Conservation (phyloP, 1,140 invertebrate species). For the Eurosta solidaginis region DNA sequence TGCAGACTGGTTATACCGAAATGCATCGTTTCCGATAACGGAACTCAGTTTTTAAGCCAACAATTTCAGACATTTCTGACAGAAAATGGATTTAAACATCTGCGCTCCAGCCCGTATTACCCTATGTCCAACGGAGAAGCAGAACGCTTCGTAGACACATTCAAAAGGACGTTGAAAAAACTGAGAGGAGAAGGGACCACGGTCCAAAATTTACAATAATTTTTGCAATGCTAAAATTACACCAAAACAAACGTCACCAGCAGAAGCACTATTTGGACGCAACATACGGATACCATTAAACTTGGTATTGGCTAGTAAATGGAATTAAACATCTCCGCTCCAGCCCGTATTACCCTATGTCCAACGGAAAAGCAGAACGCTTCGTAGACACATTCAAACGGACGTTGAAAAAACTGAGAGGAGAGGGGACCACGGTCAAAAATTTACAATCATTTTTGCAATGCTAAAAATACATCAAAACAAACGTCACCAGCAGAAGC, state of each 20-base stretch:
- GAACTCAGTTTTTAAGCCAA: slow-evolving; percentile 25
- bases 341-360: slow-evolving; percentile 38
- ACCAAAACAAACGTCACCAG: too few relatives aligned
- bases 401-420: slow-evolving; percentile 4
- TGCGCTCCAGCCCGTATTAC: slow-evolving; percentile 35
- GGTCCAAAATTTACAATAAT: not conserved
- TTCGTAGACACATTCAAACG: slow-evolving; percentile 36
- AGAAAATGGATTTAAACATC: slow-evolving; percentile 38
- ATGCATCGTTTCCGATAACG: too few relatives aligned
- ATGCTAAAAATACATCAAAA: too few relatives aligned
- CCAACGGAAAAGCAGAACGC: slow-evolving; percentile 49
- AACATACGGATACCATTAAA: too few relatives aligned
- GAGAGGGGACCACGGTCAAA: slow-evolving; percentile 19
- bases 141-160: slow-evolving; percentile 41
- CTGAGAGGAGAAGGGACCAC: slow-evolving; percentile 22
- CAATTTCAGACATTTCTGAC: slow-evolving; percentile 36
- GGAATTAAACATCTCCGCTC: slow-evolving; percentile 39
- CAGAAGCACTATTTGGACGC: too few relatives aligned
- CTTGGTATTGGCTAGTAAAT: too few relatives aligned
- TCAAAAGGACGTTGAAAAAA: slow-evolving; percentile 29
- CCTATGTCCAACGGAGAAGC: slow-evolving; percentile 47
- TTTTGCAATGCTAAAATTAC: slow-evolving; percentile 29
- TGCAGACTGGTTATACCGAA: slow-evolving; percentile 36
- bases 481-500: too few relatives aligned
- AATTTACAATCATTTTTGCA: slow-evolving; percentile 26